Evolutionary conservation across 1,140 invertebrate genomes (phyloP).

Genomic region (Eumeta japonica): DNA sequence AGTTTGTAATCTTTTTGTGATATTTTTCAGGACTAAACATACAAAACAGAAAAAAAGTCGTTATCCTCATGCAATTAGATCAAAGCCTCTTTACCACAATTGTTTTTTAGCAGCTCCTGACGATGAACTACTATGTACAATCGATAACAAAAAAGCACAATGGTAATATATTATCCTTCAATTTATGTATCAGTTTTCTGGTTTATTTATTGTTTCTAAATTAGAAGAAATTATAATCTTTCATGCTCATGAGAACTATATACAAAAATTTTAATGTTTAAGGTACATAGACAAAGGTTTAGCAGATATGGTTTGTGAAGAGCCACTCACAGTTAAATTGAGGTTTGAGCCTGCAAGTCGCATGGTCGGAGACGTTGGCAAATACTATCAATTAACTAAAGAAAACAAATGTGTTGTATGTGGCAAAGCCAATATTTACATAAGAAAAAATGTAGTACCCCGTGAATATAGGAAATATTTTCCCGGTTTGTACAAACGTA

Average conservation of each 20-base stretch:
- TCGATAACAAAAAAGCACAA: constrained; percentile 76
- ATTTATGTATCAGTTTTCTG: neutral
- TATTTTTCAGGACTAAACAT: neutral
- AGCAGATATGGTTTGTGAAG: constrained; percentile 59
- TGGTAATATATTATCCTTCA: constrained; percentile 61
- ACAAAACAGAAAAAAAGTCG: neutral
- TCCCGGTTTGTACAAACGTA: constrained; percentile 58
- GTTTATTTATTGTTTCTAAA: neutral
- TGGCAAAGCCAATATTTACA: constrained; percentile 68
- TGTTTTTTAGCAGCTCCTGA: constrained; percentile 78
- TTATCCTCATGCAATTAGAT: constrained; percentile 46
- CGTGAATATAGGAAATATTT: constrained; percentile 83
- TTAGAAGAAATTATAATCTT: neutral
- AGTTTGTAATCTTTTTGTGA: neutral
- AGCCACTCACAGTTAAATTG: constrained; percentile 73
- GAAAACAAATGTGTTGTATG: constrained; percentile 85
- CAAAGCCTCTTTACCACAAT: constrained; percentile 77
- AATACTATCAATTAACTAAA: constrained; percentile 74
- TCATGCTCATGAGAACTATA: neutral
- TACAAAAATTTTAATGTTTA: constrained; percentile 7
- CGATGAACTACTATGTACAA: constrained; percentile 76
- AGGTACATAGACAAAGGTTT: constrained; percentile 69
- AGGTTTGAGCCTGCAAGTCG: constrained; percentile 81
- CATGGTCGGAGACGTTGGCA: constrained; percentile 66
- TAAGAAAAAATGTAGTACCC: constrained; percentile 80